Evolutionary conservation across 2,797 vertebrate species (phyloP), one percentile per base, ranked within the genome.

Genomic region (Clarias pachynema): DNA sequence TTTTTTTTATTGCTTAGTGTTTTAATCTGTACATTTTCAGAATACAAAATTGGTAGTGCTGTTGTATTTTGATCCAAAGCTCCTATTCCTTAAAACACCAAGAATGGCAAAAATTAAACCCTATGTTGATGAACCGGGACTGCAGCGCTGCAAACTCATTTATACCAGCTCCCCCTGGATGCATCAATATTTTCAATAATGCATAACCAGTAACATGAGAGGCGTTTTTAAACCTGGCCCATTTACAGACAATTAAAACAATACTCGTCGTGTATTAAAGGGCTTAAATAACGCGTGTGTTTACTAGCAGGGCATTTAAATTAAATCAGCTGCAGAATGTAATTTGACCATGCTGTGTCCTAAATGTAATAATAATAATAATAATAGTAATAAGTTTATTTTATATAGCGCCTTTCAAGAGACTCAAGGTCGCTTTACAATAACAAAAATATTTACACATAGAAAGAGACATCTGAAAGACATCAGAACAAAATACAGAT

Each of bases 171-270:
- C 40, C 1, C 60, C 7, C n/a, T 7, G 8, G 16, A 49, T 14
- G 16, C 60, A 18, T 12, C 8, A n/a, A 44, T 53, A 49, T 29
- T 31, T 5, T 80, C 4, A 80, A 66, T 66, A 65, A 80, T 80
- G 79, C 62, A 80, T 53, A 24, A 40, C 34, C 24, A 16, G 77
- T 9, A 40, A 79, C 59, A n/a, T 26, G 22, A 79, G 79, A 80
- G 2, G 4, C 9, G 14, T 49, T 66, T 80, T 49, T 18, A 80
- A 26, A 10, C 78, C 37, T 65, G 77, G 37, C 37, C 37, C 29
- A 49, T 22, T 80, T 80, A 80, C 60, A 80, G 60, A 80, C 60
- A 49, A 65, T 80, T 80, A 80, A 66, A 65, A 80, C 37, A 31
- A 80, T 65, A 44, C 16, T n/a, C n/a, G 20, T 63, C 20, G 78